A percentile compares a stretch with the other conserved stretches of the same genome.
Conservation (phyloP, 2,888 invertebrate genomes). For the Harpalus rubripes region DNA sequence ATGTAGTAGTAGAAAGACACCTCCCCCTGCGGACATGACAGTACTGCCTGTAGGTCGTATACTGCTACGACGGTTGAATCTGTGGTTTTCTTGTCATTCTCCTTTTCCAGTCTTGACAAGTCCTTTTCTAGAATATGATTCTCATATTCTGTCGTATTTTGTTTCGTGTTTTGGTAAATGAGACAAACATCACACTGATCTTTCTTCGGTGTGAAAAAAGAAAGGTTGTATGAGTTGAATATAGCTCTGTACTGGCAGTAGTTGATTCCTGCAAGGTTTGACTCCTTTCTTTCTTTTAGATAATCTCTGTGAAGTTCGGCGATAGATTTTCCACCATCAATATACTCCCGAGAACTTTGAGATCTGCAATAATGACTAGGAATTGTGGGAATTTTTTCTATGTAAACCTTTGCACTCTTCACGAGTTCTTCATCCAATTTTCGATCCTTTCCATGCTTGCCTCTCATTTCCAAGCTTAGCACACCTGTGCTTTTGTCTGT, state of each 20-base stretch:
- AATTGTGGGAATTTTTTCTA: slow-evolving; percentile 67
- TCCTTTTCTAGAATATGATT: slow-evolving; percentile 61
- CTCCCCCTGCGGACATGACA: slow-evolving; percentile 69
- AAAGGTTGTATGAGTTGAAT: slow-evolving; percentile 53
- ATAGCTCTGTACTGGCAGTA: slow-evolving; percentile 51
- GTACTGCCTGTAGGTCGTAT: slow-evolving; percentile 70
- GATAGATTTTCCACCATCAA: slow-evolving; percentile 52
- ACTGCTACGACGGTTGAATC: slow-evolving; percentile 58
- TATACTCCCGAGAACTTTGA: slow-evolving; percentile 64
- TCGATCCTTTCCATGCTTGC: slow-evolving; percentile 62
- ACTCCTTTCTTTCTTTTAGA: slow-evolving; percentile 54
- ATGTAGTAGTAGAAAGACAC: slow-evolving; percentile 70
- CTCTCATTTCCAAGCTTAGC: slow-evolving; percentile 62
- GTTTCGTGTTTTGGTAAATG: slow-evolving; percentile 59
- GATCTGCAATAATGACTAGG: slow-evolving; percentile 67
- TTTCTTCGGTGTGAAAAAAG: slow-evolving; percentile 67
- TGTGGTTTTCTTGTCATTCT: slow-evolving; percentile 61
- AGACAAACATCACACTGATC: slow-evolving; percentile 64
- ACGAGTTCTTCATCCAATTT: slow-evolving; percentile 61
- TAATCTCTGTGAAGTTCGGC: slow-evolving; percentile 36
- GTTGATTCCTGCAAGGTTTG: slow-evolving; percentile 48
- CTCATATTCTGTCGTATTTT: slow-evolving; percentile 53
- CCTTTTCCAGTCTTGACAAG: slow-evolving; percentile 63
- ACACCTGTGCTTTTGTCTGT: slow-evolving; percentile 52
- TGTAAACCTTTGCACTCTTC: slow-evolving; percentile 64